Evolutionary conservation across 2,797 vertebrate species (phyloP), one percentile per base, ranked within the genome.

Genomic region (Peromyscus eremicus): DNA sequence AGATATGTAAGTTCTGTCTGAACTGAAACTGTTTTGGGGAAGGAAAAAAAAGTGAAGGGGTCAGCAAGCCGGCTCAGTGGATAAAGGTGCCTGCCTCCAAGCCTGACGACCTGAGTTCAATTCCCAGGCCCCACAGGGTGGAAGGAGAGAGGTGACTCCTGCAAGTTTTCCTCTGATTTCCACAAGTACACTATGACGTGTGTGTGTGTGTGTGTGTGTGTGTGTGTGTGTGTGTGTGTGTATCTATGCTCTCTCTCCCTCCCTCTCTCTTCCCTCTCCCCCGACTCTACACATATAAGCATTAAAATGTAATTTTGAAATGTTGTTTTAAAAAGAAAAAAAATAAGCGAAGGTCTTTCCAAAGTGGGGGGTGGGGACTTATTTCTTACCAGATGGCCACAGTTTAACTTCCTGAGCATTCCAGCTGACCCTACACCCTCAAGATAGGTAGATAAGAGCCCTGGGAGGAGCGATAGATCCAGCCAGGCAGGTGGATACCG

Each of bases 401-500:
- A 5, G 29, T n/a, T 49, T 37, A n/a, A 34, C 25, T 4, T 40
- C 25, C 49, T 29, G 25, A n/a, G 43, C 34, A 25, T 49, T 23
- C 21, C 40, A 21, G 40, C 55, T 34, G 46, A 29, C 43, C 27
- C 29, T 23, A 70, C 0, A 0, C 11, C 17, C 34, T 49, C 6
- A 17, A 70, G 13, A 32, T 13, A 3, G 27, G 68, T 40, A 29
- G 27, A 19, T 21, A 32, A 32, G 37, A 75, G n/a, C 86, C 37
- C 70, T 70, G 37, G 84, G n/a, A 55, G 13, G 32, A 52, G 84
- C 34, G 2, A 55, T 27, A 23, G 68, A 57, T 52, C 81, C 57
- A 62, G n/a, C 13, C 6, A 4, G 13, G 23, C 46, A 55, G 23
- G 21, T 19, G n/a, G 49, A 55, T 14, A 14, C 9, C 0, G 14